Conservation (phyloP, 2,888 invertebrate genomes). For the Mylabris sibirica region DNA sequence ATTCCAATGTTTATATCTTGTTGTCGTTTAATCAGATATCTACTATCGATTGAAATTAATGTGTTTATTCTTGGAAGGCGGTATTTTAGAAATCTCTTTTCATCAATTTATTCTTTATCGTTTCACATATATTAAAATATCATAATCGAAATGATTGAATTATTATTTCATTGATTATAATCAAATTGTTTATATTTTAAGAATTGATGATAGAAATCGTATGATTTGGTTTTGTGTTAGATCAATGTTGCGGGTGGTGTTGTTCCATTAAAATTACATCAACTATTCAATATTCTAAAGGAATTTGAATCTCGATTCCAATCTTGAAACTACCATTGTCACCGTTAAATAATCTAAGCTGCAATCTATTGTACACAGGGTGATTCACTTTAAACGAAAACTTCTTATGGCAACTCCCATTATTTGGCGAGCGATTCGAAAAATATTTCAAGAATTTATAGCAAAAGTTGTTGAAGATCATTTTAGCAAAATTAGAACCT, state of each 20-base stretch:
- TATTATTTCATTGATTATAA: not conserved
- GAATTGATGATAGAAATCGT: constrained; percentile 5
- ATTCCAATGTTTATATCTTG: constrained; percentile 12
- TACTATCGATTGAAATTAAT: constrained; percentile 2
- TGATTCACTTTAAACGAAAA: too few relatives aligned
- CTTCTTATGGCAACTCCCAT: too few relatives aligned
- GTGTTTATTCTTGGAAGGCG: not conserved
- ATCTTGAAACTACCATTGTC: too few relatives aligned
- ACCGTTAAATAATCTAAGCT: too few relatives aligned
- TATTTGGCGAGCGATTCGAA: too few relatives aligned
- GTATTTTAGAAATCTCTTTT: not conserved
- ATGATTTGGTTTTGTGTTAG: not conserved
- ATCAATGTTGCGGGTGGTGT: not conserved
- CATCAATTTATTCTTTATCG: not conserved
- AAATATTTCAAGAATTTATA: too few relatives aligned
- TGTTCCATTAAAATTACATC: not conserved
- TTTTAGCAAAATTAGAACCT: too few relatives aligned
- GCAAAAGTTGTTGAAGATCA: too few relatives aligned
- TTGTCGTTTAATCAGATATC: not conserved
- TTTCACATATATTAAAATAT: not conserved
- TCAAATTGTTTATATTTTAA: not conserved
- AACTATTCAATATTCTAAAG: not conserved
- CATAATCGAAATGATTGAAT: not conserved
- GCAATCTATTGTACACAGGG: too few relatives aligned
- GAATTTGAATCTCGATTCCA: not conserved